Conservation (phyloP, 2,888 invertebrate species). For the Hybos culiciformis region DNA sequence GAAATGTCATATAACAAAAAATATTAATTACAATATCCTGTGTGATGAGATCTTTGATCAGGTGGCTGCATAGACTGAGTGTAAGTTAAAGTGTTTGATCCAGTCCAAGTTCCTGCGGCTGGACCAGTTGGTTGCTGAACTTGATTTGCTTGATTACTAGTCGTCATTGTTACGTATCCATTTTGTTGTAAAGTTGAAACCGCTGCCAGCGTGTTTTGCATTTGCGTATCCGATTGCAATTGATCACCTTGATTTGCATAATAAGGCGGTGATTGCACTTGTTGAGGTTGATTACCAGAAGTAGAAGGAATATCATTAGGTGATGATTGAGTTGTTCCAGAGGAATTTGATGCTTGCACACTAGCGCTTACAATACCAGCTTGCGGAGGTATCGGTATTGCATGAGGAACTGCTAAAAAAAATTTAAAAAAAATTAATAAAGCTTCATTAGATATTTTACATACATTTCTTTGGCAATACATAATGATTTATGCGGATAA, state of each 20-base stretch:
- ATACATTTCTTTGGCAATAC: too few relatives aligned
- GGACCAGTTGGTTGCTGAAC: constrained; percentile 29
- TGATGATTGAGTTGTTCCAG: constrained; percentile 22
- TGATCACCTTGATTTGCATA: constrained; percentile 21
- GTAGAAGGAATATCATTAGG: constrained; percentile 23
- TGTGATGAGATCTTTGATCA: constrained; percentile 47
- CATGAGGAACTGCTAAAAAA: constrained; percentile 31
- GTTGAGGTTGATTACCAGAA: constrained; percentile 20
- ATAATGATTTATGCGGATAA: not conserved
- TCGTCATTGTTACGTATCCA: constrained; percentile 31
- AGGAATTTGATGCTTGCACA: constrained; percentile 21
- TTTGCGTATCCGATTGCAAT: constrained; percentile 24
- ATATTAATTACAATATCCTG: constrained; percentile 48
- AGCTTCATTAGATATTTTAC: too few relatives aligned
- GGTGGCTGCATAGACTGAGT: constrained; percentile 79
- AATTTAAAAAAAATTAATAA: not conserved
- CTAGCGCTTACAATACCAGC: constrained; percentile 19
- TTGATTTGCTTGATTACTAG: constrained; percentile 33
- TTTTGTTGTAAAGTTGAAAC: constrained; percentile 33
- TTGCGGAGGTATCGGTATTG: constrained; percentile 28
- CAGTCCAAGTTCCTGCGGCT: constrained; percentile 66
- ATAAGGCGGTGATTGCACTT: constrained; percentile 19
- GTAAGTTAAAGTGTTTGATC: constrained; percentile 81
- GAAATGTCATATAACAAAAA: not conserved
- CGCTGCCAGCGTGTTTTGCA: constrained; percentile 21